phyloP scores from a whole-genome alignment of 2,888 invertebrate species.

The Conus canariensis region DNA sequence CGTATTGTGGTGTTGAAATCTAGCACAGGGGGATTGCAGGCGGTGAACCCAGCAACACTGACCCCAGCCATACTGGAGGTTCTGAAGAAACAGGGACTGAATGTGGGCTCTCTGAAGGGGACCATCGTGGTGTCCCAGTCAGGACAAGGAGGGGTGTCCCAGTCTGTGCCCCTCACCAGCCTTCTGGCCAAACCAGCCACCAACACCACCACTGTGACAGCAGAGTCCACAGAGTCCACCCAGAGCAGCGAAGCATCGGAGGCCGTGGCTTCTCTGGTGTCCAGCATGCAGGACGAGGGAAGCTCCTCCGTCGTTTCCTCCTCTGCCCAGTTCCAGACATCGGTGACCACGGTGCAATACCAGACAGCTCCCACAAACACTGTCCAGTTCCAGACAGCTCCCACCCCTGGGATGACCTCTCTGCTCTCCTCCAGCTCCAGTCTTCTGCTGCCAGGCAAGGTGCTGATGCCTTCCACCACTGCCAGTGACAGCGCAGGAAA shows the following conservation, averaged over 20 bases:
- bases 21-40: conserved; percentile 37
- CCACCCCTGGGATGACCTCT: conserved; percentile 8
- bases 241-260: conserved; percentile 31
- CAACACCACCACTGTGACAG: neutral
- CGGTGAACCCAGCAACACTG: conserved; percentile 18
- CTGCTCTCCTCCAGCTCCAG: conserved; percentile 3
- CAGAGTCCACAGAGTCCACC: neutral
- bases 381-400: neutral
- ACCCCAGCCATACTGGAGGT: conserved; percentile 37
- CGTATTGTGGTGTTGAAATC: conserved; percentile 38
- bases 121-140: neutral
- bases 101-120: conserved; percentile 24
- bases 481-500: neutral
- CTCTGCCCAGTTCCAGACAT: neutral
- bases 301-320: neutral
- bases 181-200: conserved; percentile 13
- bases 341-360: neutral
- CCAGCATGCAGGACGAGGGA: conserved; percentile 34
- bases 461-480: conserved; percentile 8
- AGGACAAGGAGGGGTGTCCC: neutral
- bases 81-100: conserved; percentile 38
- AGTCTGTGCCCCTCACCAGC: conserved; percentile 15
- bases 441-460: conserved; percentile 4
- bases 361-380: neutral
- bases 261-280: conserved; percentile 29